Base-by-base conservation (phyloP, 1,140 invertebrate genomes). In the Adoxophyes honmai region DNA sequence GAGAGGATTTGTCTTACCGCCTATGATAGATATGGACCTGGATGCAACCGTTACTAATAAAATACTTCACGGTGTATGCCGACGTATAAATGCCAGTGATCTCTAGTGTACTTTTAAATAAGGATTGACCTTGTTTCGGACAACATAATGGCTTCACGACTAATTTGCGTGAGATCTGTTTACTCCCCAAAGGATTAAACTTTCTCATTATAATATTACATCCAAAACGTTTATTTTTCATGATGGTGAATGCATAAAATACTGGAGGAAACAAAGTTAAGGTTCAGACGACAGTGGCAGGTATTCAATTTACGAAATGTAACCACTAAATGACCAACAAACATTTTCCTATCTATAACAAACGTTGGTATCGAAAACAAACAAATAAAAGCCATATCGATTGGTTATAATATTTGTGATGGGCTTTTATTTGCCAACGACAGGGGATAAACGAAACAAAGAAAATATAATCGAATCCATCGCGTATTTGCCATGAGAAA, bases 401-500 rank as follows among this genome's bases (percentile, higher is more conserved):
- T 48, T 48, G 42, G 21, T 48, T 48, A 16, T 48, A 48, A 48
- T 48, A 48, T 48, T 48, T 48, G 42, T 16, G 42, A 48, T 48
- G n/a, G 18, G 42, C 21, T 48, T 48, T 7, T 48, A 48, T 48
- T 48, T 48, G 42, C 42, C 10, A 11, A 48, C 42, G 42, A 48
- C 42, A 48, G 42, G 42, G 39, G 18, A 48, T 48, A 48, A 48
- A 48, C 42, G 42, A 48, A 48, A 48, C 42, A 48, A 33, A 48
- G 42, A 48, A 48, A 33, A 33, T 48, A 48, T 48, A 48, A 48
- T 48, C 42, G 42, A 48, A 48, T 48, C 42, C 18, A 48, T 21
- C 42, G 28, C 42, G 4, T 48, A 18, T 18, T 48, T 48, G 42
- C 21, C 42, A 11, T 28, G 42, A 18, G 42, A 11, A 48, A 21